These are phyloP conservation scores for Peromyscus eremicus DNA, from an alignment of 2,797 vertebrate species.

Conservation along the genomic window DNA sequence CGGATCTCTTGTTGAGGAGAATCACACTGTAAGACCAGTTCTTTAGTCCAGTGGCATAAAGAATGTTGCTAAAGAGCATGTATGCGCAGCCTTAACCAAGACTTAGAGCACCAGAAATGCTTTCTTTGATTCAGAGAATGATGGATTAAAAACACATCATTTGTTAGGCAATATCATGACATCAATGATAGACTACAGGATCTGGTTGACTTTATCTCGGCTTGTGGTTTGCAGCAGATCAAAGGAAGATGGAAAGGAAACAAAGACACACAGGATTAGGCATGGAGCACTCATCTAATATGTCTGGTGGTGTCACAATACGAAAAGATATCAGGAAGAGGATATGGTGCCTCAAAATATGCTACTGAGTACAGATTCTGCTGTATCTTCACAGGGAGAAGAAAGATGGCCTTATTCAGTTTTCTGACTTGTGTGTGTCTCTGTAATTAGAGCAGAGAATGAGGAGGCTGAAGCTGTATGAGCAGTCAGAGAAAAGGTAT, in stretches of 20 bases:
- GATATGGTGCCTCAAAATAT: background rate
- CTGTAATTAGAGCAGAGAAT: background rate
- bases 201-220: background rate
- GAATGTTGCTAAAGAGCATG: background rate
- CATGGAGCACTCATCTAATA: background rate
- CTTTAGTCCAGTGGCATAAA: background rate
- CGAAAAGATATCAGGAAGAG: background rate
- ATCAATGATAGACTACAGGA: background rate
- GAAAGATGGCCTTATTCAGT: background rate
- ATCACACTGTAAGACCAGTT: background rate
- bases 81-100: background rate
- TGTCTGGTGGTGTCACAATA: background rate
- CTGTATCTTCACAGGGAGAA: background rate
- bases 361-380: background rate
- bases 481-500: background rate
- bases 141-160: background rate
- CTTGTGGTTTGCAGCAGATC: background rate
- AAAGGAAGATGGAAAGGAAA: slow-evolving; percentile 4
- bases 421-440: background rate
- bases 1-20: background rate
- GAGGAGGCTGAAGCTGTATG: background rate
- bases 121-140: slow-evolving; percentile 1
- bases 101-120: background rate
- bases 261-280: background rate
- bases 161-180: background rate